Conservation (phyloP, 23 tunicate species). For the Halocynthia roretzi region DNA sequence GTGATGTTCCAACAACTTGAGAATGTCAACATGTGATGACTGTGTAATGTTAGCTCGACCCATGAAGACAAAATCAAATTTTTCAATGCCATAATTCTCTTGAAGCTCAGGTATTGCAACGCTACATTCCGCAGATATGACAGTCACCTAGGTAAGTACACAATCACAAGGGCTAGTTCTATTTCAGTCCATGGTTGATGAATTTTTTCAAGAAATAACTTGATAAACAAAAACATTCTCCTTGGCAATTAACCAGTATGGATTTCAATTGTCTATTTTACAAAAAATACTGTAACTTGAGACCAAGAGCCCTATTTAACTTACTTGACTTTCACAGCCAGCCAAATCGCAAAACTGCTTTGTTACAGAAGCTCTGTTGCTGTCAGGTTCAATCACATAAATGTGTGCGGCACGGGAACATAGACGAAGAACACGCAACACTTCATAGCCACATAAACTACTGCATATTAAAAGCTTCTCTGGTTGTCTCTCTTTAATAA, state of each 20-base stretch:
- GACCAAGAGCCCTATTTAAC: not conserved
- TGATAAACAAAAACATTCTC: too few relatives aligned
- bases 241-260: too few relatives aligned
- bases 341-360: not conserved
- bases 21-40: not conserved
- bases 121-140: not conserved
- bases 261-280: too few relatives aligned
- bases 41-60: not conserved
- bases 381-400: conserved; percentile 15
- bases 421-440: conserved; percentile 36
- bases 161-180: not conserved
- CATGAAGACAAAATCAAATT: conserved; percentile 23
- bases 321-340: conserved; percentile 9
- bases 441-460: conserved; percentile 49
- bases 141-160: conserved; percentile 14
- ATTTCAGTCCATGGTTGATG: too few relatives aligned
- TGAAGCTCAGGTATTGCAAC: conserved; percentile 8
- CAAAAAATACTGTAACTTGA: not conserved
- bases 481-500: conserved; percentile 38
- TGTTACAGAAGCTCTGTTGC: not conserved
- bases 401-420: conserved; percentile 18
- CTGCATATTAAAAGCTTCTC: conserved; percentile 34
- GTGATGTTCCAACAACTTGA: conserved; percentile 1
- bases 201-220: too few relatives aligned
- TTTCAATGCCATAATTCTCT: not conserved